phyloP scores from a whole-genome alignment of 2,113 vertebrate species.

The Hemiscyllium ocellatum region DNA sequence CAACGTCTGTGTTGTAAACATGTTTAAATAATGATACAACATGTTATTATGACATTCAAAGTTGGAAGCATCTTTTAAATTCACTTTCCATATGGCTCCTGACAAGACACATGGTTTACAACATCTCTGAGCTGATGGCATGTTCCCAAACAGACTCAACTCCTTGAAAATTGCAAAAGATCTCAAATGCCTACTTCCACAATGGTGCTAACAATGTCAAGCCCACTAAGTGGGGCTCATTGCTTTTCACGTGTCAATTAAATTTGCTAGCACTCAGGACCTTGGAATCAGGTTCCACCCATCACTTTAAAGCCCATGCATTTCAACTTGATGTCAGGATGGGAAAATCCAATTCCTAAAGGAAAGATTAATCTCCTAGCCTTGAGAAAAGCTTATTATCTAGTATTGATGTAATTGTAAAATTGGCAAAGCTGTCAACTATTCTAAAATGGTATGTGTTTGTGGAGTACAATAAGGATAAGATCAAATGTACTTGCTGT shows the following conservation, averaged over 20 bases:
- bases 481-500: not conserved
- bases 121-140: not conserved
- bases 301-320: not conserved
- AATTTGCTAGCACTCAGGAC: not conserved
- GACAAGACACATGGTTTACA: not conserved
- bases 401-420: not conserved
- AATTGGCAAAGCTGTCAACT: not conserved
- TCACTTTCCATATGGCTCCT: not conserved
- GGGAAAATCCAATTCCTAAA: too few relatives aligned
- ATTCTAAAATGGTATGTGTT: not conserved
- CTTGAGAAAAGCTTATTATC: not conserved
- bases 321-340: not conserved
- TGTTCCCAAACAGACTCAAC: not conserved
- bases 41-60: not conserved
- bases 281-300: not conserved
- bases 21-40: not conserved
- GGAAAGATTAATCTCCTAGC: not conserved
- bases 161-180: not conserved
- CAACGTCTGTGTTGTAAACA: not conserved
- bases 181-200: not conserved
- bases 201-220: not conserved
- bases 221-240: not conserved
- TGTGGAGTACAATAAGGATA: not conserved
- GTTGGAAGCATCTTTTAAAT: not conserved
- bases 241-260: not conserved